A percentile compares a stretch with the other conserved stretches of the same genome.
These are phyloP conservation scores for Callospermophilus lateralis DNA, from an alignment of 2,113 vertebrate genomes.

Conservation along the genomic window DNA sequence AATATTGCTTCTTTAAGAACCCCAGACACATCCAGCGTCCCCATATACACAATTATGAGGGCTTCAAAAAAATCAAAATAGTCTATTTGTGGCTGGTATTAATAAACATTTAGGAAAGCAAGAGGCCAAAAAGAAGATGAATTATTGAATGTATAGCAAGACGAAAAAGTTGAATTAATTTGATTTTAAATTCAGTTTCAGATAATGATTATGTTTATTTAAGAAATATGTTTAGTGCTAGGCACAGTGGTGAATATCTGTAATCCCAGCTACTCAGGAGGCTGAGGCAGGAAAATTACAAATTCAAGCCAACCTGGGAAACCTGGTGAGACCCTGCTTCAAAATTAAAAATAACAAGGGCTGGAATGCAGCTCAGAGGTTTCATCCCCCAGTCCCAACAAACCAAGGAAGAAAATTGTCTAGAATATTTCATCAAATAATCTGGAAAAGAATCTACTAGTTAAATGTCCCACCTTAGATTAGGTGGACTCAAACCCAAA, in stretches of 20 bases:
- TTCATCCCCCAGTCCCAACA: too few relatives aligned
- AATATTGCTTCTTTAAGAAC: background rate
- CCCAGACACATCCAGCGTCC: background rate
- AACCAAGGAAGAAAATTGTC: background rate
- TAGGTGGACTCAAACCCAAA: constrained; percentile 2
- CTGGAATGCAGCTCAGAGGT: too few relatives aligned
- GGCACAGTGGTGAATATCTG: too few relatives aligned
- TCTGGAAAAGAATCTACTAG: background rate
- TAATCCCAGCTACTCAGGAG: too few relatives aligned
- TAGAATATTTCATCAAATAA: constrained; percentile 18
- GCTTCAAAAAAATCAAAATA: background rate
- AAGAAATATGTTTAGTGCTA: background rate
- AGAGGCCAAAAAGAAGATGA: background rate
- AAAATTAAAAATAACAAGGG: too few relatives aligned
- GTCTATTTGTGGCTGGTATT: background rate
- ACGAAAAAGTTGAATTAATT: background rate
- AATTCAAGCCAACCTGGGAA: too few relatives aligned
- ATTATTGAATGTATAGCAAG: background rate
- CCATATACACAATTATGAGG: background rate
- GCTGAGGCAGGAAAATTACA: too few relatives aligned
- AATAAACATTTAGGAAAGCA: background rate
- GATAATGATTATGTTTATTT: background rate
- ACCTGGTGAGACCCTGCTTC: too few relatives aligned
- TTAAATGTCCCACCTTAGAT: background rate
- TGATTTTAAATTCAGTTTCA: constrained; percentile 61